A percentile compares a stretch with the other conserved stretches of the same genome.
phyloP scores from a whole-genome alignment of 2,113 vertebrate genomes.

The Peromyscus maniculatus region DNA sequence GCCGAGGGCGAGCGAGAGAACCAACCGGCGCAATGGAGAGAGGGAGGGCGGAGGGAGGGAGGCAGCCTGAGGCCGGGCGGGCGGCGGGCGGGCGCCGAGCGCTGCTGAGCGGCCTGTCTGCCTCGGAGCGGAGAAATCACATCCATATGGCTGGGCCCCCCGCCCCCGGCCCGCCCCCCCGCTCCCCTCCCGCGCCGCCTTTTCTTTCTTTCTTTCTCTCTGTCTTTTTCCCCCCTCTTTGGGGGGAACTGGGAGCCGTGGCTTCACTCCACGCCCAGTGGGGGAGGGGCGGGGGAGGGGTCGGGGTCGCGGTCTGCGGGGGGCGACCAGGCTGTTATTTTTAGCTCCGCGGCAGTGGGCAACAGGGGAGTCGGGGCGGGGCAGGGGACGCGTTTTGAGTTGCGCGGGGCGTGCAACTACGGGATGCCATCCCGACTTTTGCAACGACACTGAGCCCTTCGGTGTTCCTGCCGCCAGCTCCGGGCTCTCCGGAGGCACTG shows the following conservation, averaged over 20 bases:
- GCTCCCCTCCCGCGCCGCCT: conserved; percentile 70
- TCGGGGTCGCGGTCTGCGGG: conserved; percentile 76
- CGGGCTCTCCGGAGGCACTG: background rate
- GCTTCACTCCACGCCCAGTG: conserved; percentile 84
- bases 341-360: conserved; percentile 87
- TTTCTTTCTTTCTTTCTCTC: conserved; percentile 78
- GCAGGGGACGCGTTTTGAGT: conserved; percentile 55
- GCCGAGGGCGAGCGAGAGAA: conserved; percentile 54
- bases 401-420: conserved; percentile 32
- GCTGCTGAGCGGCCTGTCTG: conserved; percentile 83
- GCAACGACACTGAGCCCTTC: conserved; percentile 3
- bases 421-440: conserved; percentile 50
- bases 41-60: conserved; percentile 39
- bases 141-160: conserved; percentile 94
- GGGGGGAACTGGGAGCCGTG: conserved; percentile 93
- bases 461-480: conserved; percentile 24
- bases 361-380: conserved; percentile 17
- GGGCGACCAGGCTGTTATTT: conserved; percentile 88
- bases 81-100: conserved; percentile 81
- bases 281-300: conserved; percentile 69
- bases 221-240: conserved; percentile 83
- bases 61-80: conserved; percentile 74
- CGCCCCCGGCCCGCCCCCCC: conserved; percentile 81
- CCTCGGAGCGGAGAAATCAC: conserved; percentile 92
- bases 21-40: background rate